Evolutionary conservation across 1,140 invertebrate species (phyloP).

Genomic region (Dinoponera quadriceps): DNA sequence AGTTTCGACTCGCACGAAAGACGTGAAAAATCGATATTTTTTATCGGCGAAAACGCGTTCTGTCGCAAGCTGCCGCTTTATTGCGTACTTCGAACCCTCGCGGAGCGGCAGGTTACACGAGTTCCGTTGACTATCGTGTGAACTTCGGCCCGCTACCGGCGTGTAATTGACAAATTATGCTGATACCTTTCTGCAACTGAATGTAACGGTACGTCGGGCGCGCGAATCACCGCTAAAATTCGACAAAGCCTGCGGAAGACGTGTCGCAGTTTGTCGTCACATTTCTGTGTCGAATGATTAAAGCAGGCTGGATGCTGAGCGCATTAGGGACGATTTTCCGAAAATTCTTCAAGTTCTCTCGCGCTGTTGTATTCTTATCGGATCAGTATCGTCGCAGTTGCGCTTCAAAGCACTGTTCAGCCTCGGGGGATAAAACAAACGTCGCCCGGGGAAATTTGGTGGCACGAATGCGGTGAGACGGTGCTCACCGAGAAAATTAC

Average conservation of each 20-base stretch:
- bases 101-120: constrained; percentile 47
- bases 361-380: neutral
- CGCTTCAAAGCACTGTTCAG: neutral
- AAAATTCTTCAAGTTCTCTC: neutral
- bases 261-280: neutral
- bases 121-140: constrained; percentile 54
- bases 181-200: constrained; percentile 49
- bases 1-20: constrained; percentile 56
- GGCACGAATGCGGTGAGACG: neutral
- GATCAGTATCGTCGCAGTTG: neutral
- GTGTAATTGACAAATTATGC: constrained; percentile 61
- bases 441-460: neutral
- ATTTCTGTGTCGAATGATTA: neutral
- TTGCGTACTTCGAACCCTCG: constrained; percentile 43
- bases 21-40: constrained; percentile 69
- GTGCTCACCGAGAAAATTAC: constrained; percentile 73
- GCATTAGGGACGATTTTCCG: neutral
- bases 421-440: constrained; percentile 31
- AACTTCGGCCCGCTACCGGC: constrained; percentile 43
- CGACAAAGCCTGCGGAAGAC: neutral
- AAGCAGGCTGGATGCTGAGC: too few species aligned
- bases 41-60: constrained; percentile 52
- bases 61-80: constrained; percentile 42
- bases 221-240: constrained; percentile 1
- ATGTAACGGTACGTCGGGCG: constrained; percentile 29